Conservation (phyloP, 2,797 vertebrate genomes). For the Acrocephalus scirpaceus region DNA sequence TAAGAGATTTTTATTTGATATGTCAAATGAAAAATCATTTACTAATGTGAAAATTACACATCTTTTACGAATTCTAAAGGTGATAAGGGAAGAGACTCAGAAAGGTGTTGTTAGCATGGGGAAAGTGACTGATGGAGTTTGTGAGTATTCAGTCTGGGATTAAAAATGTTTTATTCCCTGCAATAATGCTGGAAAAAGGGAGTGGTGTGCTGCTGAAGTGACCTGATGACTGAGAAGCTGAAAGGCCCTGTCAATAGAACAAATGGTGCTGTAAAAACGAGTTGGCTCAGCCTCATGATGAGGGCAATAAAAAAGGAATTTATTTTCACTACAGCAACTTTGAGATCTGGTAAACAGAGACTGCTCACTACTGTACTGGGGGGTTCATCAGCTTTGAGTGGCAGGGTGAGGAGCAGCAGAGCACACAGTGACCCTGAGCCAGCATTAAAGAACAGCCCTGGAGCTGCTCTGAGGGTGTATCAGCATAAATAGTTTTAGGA, state of each 20-base stretch:
- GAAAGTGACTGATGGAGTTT: neutral
- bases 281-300: neutral
- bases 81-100: neutral
- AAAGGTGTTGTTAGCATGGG: rapidly evolving
- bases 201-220: neutral
- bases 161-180: neutral
- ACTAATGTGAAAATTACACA: neutral
- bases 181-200: neutral
- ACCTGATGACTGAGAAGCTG: neutral
- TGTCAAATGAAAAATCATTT: neutral
- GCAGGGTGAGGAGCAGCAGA: neutral
- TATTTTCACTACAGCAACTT: neutral
- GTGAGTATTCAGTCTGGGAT: neutral
- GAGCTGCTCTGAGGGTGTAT: neutral
- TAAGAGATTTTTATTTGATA: neutral
- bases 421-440: neutral
- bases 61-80: neutral
- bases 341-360: neutral
- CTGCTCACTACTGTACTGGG: neutral
- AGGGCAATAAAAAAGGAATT: neutral
- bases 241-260: neutral
- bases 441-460: neutral
- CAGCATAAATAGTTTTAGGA: neutral
- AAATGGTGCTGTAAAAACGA: neutral
- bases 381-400: neutral